Base-by-base conservation (phyloP, 2,888 invertebrate species). In the Drosophila suboccidentalis region DNA sequence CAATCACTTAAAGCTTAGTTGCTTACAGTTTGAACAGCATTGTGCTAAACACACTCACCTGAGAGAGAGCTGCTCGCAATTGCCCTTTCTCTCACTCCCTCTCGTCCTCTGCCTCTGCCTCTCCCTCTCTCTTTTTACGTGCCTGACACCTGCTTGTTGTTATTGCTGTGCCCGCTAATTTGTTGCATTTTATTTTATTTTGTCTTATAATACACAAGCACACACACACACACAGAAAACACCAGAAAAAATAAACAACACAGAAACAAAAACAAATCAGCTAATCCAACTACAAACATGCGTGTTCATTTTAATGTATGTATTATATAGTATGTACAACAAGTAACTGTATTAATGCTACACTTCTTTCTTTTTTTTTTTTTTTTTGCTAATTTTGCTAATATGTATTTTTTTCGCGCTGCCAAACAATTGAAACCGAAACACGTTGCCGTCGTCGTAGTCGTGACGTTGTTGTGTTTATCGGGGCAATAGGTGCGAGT, bases 361-460 rank as follows among this genome's bases (percentile, higher is more conserved):
- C 46, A 41, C 47, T 34, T 61, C 47, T 34, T 26, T 22, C 3
- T 60, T 43, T 44, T 47, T 29, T 22, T 22, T 4, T 57, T 39
- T 50, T 29, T 65, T 62, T 47, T 64, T 44, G 64, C 38, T 29
- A 54, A 38, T 65, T 19, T 29, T 26, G 10, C 26, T 39, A 19
- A 6, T 41, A 6, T 32, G 38, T 22, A 17, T 34, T 22, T 39
- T 46, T 60, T 47, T 64, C 47, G 57, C 63, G 41, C 63, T 74
- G 65, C 69, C 76, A 77, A 72, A 75, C 81, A 78, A 74, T 58
- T 68, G 60, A 72, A 68, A 53, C 53, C 57, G 64, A 81, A 82
- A 84, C 82, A 82, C 82, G 82, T 84, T 82, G 82, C 75, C 62
- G 71, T 29, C 53, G 50, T 64, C 63, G 71, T 63, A 10, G 38